Percentiles rank a stretch among this genome's conserved stretches.
These are phyloP conservation scores for Drosophila busckii DNA, from an alignment of 1,140 invertebrate genomes.

Conservation along the genomic window DNA sequence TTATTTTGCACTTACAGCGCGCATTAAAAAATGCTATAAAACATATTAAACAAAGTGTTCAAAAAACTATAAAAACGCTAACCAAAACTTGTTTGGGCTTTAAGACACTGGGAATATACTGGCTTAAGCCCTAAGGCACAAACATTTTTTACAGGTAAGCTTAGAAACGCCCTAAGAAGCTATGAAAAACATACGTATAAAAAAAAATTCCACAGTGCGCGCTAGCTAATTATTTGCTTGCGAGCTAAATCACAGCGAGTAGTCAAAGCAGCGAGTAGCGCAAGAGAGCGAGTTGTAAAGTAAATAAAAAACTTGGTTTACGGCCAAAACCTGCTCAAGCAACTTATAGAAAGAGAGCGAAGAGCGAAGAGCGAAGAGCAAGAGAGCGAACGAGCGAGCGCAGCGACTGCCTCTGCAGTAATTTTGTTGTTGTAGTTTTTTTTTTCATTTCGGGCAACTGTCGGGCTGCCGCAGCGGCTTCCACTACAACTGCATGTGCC, in stretches of 20 bases:
- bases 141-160: slow-evolving; percentile 60
- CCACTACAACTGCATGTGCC: slow-evolving; percentile 78
- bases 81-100: slow-evolving; percentile 19
- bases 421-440: slow-evolving; percentile 17
- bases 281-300: slow-evolving; percentile 20
- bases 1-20: too few species aligned
- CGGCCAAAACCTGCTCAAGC: slow-evolving; percentile 40
- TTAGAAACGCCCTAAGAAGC: slow-evolving; percentile 25
- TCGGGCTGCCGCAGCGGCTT: slow-evolving; percentile 61
- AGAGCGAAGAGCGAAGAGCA: too few species aligned
- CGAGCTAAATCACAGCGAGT: slow-evolving; percentile 58
- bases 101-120: slow-evolving; percentile 18
- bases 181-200: slow-evolving; percentile 24
- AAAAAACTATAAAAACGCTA: slow-evolving; percentile 54
- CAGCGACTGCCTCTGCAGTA: too few species aligned
- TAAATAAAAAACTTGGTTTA: slow-evolving; percentile 38
- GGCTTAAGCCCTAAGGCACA: slow-evolving; percentile 38
- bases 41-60: too few species aligned
- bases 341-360: too few species aligned
- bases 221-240: slow-evolving; percentile 64
- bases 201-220: slow-evolving; percentile 38
- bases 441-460: slow-evolving; percentile 24
- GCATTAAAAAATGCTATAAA: too few species aligned
- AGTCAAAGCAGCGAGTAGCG: slow-evolving; percentile 33
- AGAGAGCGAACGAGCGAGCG: too few species aligned